Evolutionary conservation across 2,797 vertebrate genomes (phyloP), one percentile per base, ranked within the genome.

Genomic region (Pseudochromis fuscus): DNA sequence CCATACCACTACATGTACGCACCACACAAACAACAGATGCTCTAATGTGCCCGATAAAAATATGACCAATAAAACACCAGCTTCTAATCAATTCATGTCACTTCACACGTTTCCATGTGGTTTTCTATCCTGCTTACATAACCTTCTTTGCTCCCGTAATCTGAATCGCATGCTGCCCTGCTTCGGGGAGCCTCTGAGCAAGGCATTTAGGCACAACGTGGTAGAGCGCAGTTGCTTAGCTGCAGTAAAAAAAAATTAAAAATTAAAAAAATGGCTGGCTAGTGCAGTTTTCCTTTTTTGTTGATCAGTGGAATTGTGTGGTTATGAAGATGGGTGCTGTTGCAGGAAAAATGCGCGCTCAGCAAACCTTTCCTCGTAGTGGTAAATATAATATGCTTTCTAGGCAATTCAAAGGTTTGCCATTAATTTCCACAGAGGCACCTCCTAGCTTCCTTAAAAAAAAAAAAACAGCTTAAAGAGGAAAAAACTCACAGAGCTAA

Each of bases 311-410:
- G 21, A 62, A 42, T 18, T 49, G 33, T 25, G 11, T 58, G 25
- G 28, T 16, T 53, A 19, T 27, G 33, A 55, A 52, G 23, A 60
- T 37, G 18, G 19, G 18, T 40, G 46, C n/a, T 40, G 18, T 44
- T 33, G 18, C 23, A 1, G 16, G 1, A 23, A 55, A 81, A 82
- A 23, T 31, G 0, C 48, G 28, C 48, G 28, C 33, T 80, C 75
- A 69, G 80, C 78, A 59, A 72, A 51, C 19, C 7, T 51, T 66
- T 42, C 23, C 4, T 44, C 27, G 25, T 46, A 18, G 40, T 28
- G 52, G 53, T 73, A 53, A 77, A 77, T 38, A 56, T n/a, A 56
- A 64, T 68, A 80, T 67, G 70, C 63, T 75, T 82, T 73, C 46
- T 25, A 56, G 38, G 65, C 51, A 68, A 61, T 68, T 75, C 28